Percentiles rank a stretch among this genome's conserved stretches.
Conservation (phyloP, 2,797 vertebrate species). For the Graptemys geographica region DNA sequence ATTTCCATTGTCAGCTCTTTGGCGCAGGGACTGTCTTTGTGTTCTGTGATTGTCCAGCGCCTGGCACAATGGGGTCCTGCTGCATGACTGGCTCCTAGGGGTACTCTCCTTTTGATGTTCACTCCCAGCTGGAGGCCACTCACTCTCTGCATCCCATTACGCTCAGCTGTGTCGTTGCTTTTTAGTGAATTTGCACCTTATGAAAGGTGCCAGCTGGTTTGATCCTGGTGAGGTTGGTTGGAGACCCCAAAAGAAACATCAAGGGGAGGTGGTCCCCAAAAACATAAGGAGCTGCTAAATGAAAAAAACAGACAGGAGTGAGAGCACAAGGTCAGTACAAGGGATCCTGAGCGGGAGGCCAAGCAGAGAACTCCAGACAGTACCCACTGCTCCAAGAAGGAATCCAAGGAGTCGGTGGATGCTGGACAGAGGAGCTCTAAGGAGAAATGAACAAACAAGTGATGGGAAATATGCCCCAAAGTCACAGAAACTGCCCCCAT, state of each 20-base stretch:
- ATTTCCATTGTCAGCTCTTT: not conserved
- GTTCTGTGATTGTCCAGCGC: not conserved
- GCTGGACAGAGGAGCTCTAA: too few species aligned
- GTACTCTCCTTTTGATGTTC: not conserved
- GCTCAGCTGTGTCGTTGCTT: not conserved
- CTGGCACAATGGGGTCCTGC: not conserved
- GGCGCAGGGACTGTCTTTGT: too few species aligned
- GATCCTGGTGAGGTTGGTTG: not conserved
- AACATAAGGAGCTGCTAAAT: not conserved
- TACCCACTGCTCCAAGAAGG: not conserved
- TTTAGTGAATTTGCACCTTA: not conserved
- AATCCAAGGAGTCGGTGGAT: too few species aligned
- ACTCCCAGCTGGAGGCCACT: not conserved
- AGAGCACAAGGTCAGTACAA: not conserved
- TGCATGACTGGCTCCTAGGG: not conserved
- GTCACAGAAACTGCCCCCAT: not conserved
- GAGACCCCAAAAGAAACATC: not conserved
- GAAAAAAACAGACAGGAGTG: not conserved
- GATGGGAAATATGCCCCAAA: not conserved
- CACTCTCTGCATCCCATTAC: not conserved
- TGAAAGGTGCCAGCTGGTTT: not conserved
- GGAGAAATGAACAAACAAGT: not conserved
- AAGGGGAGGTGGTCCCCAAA: not conserved
- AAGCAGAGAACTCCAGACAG: not conserved
- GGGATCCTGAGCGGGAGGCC: not conserved